phyloP scores from a whole-genome alignment of 2,797 vertebrate genomes.

The Phaenicophaeus curvirostris region DNA sequence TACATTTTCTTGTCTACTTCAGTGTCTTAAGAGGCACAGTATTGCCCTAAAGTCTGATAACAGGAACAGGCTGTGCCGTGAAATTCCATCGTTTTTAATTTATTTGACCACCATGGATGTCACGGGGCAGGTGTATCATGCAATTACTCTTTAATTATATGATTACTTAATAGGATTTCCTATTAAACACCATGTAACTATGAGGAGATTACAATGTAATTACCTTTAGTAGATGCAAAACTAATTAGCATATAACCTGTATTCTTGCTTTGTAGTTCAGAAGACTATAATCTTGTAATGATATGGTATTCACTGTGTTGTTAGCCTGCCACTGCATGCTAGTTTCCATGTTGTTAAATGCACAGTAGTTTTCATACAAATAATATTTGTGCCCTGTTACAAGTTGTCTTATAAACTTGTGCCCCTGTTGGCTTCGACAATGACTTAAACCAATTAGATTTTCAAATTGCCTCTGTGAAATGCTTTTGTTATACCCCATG shows the following conservation, averaged over 20 bases:
- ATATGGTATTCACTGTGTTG: constrained; percentile 68
- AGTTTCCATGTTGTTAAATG: constrained; percentile 68
- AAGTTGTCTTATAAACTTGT: constrained; percentile 31
- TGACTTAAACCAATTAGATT: constrained; percentile 35
- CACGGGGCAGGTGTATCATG: constrained; percentile 38
- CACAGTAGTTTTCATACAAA: constrained; percentile 61
- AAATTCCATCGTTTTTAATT: constrained; percentile 29
- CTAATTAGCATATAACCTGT: constrained; percentile 78
- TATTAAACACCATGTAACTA: constrained; percentile 62
- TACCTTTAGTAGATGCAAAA: constrained; percentile 74
- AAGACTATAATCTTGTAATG: constrained; percentile 75
- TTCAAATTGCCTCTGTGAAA: constrained; percentile 12
- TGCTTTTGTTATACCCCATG: background rate
- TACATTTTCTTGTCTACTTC: background rate
- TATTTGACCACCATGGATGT: constrained; percentile 10
- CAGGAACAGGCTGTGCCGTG: background rate
- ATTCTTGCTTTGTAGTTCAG: constrained; percentile 56
- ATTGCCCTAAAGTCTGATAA: background rate
- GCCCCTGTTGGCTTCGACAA: constrained; percentile 13
- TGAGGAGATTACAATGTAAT: constrained; percentile 75
- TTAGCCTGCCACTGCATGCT: constrained; percentile 70
- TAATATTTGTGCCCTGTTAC: constrained; percentile 25
- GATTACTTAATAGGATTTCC: constrained; percentile 51
- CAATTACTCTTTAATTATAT: constrained; percentile 59
- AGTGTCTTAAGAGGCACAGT: background rate